Evolutionary conservation across 2,888 invertebrate genomes (phyloP).

Genomic region (Nebria brevicollis): DNA sequence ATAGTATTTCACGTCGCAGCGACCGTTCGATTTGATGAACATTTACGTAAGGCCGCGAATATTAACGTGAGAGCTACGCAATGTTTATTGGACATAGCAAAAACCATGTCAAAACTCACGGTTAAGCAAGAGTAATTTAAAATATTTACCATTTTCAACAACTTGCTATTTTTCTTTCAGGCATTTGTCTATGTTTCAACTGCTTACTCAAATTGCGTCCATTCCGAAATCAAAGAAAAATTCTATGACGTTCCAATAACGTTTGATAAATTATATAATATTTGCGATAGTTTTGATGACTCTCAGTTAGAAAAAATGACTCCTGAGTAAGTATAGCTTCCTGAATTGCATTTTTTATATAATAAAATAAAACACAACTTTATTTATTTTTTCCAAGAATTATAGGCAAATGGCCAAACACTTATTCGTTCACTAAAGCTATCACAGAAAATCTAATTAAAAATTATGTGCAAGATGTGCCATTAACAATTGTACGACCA

Average conservation of each 20-base stretch:
- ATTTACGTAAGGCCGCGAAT: conserved; percentile 74
- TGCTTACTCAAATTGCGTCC: neutral
- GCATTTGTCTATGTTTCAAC: conserved; percentile 10
- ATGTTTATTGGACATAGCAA: conserved; percentile 72
- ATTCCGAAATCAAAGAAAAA: neutral
- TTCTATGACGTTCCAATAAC: neutral
- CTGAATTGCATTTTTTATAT: neutral
- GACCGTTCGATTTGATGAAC: conserved; percentile 77
- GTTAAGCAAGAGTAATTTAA: conserved; percentile 50
- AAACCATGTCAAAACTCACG: conserved; percentile 72
- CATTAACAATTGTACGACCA: conserved; percentile 13
- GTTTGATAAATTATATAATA: conserved; percentile 2
- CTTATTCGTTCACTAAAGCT: neutral
- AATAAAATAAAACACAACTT: neutral
- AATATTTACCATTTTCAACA: neutral
- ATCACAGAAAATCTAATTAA: conserved; percentile 14
- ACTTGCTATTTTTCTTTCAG: neutral
- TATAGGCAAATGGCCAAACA: neutral
- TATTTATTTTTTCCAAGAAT: neutral
- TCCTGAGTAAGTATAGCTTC: neutral
- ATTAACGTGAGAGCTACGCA: conserved; percentile 78
- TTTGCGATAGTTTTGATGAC: conserved; percentile 8
- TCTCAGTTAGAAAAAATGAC: neutral
- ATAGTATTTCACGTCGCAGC: conserved; percentile 70
- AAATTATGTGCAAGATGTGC: neutral